These are phyloP conservation scores for Rhinatrema bivittatum DNA, from an alignment of 2,797 vertebrate species.

Conservation along the genomic window DNA sequence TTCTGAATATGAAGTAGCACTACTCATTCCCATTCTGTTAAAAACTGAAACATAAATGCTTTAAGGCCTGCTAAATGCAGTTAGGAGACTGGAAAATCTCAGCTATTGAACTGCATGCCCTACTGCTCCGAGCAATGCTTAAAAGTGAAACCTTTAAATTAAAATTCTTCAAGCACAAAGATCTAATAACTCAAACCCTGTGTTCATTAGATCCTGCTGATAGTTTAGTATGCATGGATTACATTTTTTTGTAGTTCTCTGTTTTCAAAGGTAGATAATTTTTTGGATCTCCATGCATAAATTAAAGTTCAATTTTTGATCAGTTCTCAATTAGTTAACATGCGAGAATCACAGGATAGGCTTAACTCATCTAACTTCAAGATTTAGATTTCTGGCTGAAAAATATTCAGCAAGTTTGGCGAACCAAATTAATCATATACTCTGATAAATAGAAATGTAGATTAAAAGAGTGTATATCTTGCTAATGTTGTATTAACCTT, in stretches of 20 bases:
- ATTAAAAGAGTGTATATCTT: no score
- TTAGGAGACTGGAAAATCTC: conserved; percentile 34
- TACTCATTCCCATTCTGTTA: conserved; percentile 25
- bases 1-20: conserved; percentile 8
- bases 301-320: not conserved
- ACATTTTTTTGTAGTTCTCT: not conserved
- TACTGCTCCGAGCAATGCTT: conserved; percentile 17
- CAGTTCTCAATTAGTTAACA: not conserved
- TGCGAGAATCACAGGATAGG: not conserved
- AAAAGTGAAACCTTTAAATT: conserved; percentile 37
- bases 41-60: conserved; percentile 31
- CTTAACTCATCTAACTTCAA: no score
- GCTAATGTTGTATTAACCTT: no score
- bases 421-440: no score
- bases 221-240: conserved; percentile 16
- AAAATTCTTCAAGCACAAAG: conserved; percentile 43
- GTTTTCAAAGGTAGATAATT: no score
- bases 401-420: no score
- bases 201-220: conserved; percentile 49
- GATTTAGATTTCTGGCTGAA: no score
- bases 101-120: conserved; percentile 36
- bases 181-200: conserved; percentile 45
- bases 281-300: not conserved
- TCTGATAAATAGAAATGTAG: no score
- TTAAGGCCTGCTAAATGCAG: conserved; percentile 29